Percentiles rank a stretch among this genome's conserved stretches.
phyloP scores from a whole-genome alignment of 2,113 vertebrate species.

The Ursus arctos region DNA sequence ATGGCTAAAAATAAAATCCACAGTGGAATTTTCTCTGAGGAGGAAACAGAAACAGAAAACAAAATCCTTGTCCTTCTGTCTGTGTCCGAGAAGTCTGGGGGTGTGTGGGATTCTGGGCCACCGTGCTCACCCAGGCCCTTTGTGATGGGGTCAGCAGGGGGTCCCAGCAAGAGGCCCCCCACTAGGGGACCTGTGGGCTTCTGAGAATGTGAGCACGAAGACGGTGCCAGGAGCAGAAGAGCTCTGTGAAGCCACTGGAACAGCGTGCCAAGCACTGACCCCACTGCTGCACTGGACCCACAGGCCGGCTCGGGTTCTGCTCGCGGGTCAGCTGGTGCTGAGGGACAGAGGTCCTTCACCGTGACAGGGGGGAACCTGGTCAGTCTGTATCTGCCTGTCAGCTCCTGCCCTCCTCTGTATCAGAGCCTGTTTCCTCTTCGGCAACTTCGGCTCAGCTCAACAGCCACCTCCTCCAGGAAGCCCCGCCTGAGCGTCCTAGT shows the following conservation, averaged over 20 bases:
- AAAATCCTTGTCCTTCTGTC: conserved; percentile 1
- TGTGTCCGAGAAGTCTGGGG: background rate
- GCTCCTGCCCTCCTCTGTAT: background rate
- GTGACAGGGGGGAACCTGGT: background rate
- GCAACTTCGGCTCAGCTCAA: background rate
- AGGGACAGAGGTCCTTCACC: background rate
- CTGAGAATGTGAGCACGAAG: background rate
- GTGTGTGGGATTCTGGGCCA: background rate
- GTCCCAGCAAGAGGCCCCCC: background rate
- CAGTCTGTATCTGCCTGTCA: background rate
- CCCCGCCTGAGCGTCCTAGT: background rate
- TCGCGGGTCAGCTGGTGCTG: background rate
- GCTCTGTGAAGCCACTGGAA: too few species aligned
- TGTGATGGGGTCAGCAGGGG: background rate
- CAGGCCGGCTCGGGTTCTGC: background rate
- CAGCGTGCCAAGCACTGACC: background rate
- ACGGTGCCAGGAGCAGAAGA: background rate
- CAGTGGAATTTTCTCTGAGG: conserved; percentile 58
- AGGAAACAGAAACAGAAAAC: conserved; percentile 44
- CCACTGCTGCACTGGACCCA: too few species aligned
- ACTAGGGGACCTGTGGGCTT: background rate
- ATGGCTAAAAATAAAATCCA: conserved; percentile 56
- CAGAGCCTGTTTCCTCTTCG: background rate
- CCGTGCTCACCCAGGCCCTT: background rate
- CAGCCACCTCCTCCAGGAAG: conserved; percentile 25